A percentile compares a stretch with the other conserved stretches of the same genome.
Evolutionary conservation across 2,888 invertebrate species (phyloP).

Genomic region (Tridacna crocea): DNA sequence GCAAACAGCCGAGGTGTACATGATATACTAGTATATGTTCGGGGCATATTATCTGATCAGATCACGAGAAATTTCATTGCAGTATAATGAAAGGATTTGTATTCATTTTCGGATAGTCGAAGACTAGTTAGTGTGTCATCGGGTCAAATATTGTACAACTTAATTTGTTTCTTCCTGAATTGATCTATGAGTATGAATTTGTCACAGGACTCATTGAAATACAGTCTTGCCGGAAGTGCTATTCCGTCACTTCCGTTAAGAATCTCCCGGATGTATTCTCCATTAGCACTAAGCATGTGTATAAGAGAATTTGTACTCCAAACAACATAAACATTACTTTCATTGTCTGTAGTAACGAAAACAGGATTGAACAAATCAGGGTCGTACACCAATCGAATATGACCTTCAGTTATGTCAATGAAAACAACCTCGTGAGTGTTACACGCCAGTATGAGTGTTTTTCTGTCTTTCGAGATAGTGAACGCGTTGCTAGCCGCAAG

Average conservation of each 20-base stretch:
- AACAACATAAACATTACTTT: slow-evolving; percentile 3
- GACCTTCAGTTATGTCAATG: background rate
- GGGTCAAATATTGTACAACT: background rate
- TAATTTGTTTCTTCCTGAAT: slow-evolving; percentile 1
- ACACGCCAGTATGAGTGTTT: background rate
- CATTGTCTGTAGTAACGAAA: background rate
- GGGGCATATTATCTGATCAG: background rate
- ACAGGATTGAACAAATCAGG: background rate
- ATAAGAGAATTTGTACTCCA: slow-evolving; percentile 12
- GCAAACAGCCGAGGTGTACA: background rate
- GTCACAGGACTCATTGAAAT: background rate
- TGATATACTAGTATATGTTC: too few relatives aligned
- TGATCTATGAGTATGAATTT: slow-evolving; percentile 11
- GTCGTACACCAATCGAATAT: background rate
- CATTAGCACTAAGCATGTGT: slow-evolving; percentile 14
- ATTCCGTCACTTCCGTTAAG: background rate
- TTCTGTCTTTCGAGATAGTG: slow-evolving; percentile 6
- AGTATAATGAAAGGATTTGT: background rate
- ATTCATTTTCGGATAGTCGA: background rate
- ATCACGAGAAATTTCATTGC: background rate
- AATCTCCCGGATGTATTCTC: slow-evolving; percentile 8
- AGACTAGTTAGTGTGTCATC: background rate
- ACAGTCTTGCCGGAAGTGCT: background rate
- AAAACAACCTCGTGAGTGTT: slow-evolving; percentile 9
- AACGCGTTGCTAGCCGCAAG: background rate